Conservation (phyloP, 2,797 vertebrate genomes). For the Acanthurus tractus region DNA sequence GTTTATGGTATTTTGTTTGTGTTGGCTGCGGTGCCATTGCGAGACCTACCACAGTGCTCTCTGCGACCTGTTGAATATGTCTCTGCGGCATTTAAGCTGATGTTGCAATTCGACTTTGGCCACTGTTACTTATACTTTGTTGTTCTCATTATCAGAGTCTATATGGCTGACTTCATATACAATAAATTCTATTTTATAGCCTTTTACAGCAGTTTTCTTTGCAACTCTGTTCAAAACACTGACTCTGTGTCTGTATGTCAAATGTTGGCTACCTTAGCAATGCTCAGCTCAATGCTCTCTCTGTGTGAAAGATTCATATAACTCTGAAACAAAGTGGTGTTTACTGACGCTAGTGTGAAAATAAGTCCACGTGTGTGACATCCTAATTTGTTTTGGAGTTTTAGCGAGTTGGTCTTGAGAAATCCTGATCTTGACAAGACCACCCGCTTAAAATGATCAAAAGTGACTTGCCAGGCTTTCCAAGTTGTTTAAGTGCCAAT, state of each 20-base stretch:
- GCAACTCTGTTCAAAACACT: background rate
- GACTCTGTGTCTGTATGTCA: conserved; percentile 2
- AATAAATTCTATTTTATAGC: background rate
- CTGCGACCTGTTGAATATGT: background rate
- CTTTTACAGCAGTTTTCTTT: background rate
- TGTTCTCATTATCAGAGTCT: background rate
- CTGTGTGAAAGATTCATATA: background rate
- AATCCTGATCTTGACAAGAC: too few species aligned
- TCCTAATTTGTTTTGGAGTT: background rate
- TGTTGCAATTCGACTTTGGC: background rate
- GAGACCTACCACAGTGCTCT: background rate
- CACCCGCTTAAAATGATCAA: background rate
- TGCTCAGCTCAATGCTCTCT: background rate
- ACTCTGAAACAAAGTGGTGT: background rate
- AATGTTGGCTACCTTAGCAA: background rate
- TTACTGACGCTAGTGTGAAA: background rate
- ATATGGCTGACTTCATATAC: background rate
- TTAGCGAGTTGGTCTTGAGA: background rate
- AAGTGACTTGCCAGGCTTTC: background rate
- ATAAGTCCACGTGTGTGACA: background rate
- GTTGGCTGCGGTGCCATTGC: background rate
- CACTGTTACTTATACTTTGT: background rate
- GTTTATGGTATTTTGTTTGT: background rate
- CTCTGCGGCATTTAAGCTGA: background rate
- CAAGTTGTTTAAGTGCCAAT: background rate